Evolutionary conservation across 2,797 vertebrate species (phyloP).

Genomic region (Falco peregrinus): DNA sequence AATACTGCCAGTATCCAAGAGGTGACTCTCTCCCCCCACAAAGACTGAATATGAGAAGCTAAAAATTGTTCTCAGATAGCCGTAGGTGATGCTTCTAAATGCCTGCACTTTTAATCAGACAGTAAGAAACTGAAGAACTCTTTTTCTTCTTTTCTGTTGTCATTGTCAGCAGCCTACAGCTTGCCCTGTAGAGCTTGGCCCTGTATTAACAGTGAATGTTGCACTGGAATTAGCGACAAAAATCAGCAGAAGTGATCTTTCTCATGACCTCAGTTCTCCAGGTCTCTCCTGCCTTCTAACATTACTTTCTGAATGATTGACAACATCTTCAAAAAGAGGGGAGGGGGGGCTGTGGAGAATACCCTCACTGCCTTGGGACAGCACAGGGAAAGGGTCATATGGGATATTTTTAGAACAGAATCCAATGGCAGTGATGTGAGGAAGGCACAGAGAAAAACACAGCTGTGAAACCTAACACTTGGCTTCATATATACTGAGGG

Average conservation of each 20-base stretch:
- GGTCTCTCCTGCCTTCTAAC: background rate
- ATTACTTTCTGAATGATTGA: background rate
- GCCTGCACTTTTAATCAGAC: background rate
- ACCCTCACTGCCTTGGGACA: slow-evolving; percentile 3
- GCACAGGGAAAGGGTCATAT: slow-evolving; percentile 38
- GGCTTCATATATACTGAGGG: background rate
- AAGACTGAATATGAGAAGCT: background rate
- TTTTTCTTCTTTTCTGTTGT: background rate
- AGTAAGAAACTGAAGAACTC: background rate
- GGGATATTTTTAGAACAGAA: slow-evolving; percentile 80
- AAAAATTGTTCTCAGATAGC: background rate
- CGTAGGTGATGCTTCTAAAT: background rate
- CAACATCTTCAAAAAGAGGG: background rate
- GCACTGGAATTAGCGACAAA: background rate
- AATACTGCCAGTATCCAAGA: background rate
- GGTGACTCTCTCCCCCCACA: background rate
- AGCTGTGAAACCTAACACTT: slow-evolving; percentile 73
- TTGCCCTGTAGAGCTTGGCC: background rate
- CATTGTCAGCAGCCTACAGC: background rate
- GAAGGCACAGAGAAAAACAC: slow-evolving; percentile 48
- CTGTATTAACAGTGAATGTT: background rate
- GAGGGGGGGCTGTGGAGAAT: background rate
- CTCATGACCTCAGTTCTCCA: background rate
- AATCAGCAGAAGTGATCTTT: background rate
- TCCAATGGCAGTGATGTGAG: slow-evolving; percentile 67